Evolutionary conservation across 2,797 vertebrate species (phyloP).

Genomic region (Chaetophractus vellerosus): DNA sequence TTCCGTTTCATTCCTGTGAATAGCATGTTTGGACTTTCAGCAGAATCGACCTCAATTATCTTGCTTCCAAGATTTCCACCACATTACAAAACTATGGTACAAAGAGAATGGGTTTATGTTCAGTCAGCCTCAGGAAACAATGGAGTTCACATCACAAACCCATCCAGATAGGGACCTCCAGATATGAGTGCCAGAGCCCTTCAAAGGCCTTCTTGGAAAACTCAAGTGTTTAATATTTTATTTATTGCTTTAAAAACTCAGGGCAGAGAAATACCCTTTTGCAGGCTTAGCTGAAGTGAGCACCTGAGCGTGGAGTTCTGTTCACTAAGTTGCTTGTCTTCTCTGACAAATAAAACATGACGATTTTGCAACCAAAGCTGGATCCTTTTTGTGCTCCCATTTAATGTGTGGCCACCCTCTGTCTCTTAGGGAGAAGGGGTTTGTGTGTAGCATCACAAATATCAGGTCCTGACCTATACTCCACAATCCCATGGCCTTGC

Average conservation of each 20-base stretch:
- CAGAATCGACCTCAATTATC: background rate
- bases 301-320: background rate
- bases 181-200: background rate
- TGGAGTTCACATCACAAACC: background rate
- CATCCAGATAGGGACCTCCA: too few species aligned
- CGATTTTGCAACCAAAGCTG: background rate
- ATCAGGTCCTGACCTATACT: background rate
- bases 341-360: background rate
- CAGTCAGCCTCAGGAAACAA: background rate
- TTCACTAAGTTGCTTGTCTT: background rate
- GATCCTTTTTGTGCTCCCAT: background rate
- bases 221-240: background rate
- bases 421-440: background rate
- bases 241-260: background rate
- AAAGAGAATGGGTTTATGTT: background rate
- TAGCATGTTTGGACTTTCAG: background rate
- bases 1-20: background rate
- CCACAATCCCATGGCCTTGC: background rate
- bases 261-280: background rate
- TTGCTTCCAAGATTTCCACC: background rate
- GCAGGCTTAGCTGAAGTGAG: background rate
- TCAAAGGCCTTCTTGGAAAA: background rate
- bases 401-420: background rate
- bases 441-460: background rate
- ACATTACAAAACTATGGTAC: background rate